Base-by-base conservation (phyloP, 2,888 invertebrate genomes). In the Dicycla oo region DNA sequence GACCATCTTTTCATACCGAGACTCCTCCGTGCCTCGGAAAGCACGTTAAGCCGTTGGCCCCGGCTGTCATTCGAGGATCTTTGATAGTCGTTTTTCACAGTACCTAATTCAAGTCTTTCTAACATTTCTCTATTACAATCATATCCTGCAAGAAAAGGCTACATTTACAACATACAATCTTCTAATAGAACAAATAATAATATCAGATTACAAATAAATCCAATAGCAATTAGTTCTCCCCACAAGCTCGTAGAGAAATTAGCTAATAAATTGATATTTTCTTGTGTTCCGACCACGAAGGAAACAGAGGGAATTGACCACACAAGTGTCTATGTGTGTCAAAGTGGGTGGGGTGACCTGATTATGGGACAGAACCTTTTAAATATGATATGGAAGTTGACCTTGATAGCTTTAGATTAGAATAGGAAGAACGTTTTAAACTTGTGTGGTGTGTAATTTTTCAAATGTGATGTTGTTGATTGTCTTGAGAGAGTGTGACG, bases 211-310 rank as follows among this genome's bases (percentile, higher is more conserved):
- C 61, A 51, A 30, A 78, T 56, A 68, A 18, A 45, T 53, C 57
- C 40, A 62, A 62, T 62, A 62, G 5, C 61, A 78, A 75, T 78
- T 70, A 70, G n/a, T 62, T 62, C 10, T 11, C 45, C 13, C 26
- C 23, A 62, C 15, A 40, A 51, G 38, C 71, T 62, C 20, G 20
- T 8, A 23, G 47, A 80, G 47, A 49, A 49, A 74, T 73, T 80
- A 58, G 47, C 13, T 53, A 43, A 43, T 74, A 80, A 45, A 62
- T 47, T 53, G 51, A 73, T 78, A 78, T 78, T 78, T 78, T 61
- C 43, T 62, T 45, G 43, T 58, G 23, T 62, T n/a, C 10, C 10
- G 10, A 30, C 15, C 23, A 51, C 78, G 57, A 78, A 75, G 38
- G 61, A 75, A 70, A 62, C 51, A 2, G 23, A n/a, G 13, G 30